Evolutionary conservation across 1,140 invertebrate species (phyloP).

Genomic region (Cheumatopsyche charites): DNA sequence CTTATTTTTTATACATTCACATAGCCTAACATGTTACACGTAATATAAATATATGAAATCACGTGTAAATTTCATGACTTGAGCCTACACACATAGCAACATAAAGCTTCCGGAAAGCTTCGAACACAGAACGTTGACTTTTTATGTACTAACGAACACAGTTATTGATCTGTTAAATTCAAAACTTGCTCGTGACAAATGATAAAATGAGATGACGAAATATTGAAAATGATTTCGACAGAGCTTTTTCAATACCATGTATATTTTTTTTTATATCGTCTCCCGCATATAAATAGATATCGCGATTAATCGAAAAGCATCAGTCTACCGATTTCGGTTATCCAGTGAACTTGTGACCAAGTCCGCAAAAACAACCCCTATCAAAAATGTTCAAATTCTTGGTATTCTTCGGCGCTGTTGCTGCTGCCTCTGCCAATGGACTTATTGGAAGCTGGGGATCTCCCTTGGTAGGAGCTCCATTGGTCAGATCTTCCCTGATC

Average conservation of each 20-base stretch:
- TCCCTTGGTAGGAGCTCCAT: conserved; percentile 24
- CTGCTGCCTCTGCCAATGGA: conserved; percentile 56
- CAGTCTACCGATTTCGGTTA: conserved; percentile 52
- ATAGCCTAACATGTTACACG: too few species aligned
- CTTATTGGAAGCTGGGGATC: conserved; percentile 36
- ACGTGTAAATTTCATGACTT: too few species aligned
- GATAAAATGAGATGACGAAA: neutral
- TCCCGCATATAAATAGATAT: neutral
- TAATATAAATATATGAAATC: too few species aligned
- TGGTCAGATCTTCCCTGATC: conserved; percentile 21
- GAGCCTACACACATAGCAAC: too few species aligned
- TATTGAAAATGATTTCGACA: neutral
- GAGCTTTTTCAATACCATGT: neutral
- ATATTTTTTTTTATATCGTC: neutral
- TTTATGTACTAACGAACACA: too few species aligned
- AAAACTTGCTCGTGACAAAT: too few species aligned
- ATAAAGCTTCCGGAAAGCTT: too few species aligned
- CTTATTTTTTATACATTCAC: too few species aligned
- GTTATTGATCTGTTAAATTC: too few species aligned
- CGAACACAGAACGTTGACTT: too few species aligned
- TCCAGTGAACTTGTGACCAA: conserved; percentile 52
- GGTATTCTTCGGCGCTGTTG: conserved; percentile 58
- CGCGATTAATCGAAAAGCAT: conserved; percentile 39
- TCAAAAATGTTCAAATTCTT: conserved; percentile 61
- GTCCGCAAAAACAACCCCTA: conserved; percentile 54